phyloP scores from a whole-genome alignment of 2,888 invertebrate species.

The Hirudinaria manillensis region DNA sequence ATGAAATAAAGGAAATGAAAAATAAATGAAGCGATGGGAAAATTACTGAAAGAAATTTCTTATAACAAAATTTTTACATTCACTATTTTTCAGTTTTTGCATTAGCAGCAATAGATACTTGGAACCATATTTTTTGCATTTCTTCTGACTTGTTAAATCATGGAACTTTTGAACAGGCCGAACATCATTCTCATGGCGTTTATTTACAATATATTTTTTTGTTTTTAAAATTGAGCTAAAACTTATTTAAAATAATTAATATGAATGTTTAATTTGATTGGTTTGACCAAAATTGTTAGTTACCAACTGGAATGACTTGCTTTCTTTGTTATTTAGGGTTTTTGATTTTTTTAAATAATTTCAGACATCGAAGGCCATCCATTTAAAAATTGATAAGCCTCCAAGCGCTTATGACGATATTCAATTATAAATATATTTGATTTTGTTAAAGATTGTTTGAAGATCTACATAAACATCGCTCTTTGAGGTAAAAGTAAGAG shows the following conservation, averaged over 20 bases:
- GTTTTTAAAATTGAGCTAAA: background rate
- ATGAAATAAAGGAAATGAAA: constrained; percentile 40
- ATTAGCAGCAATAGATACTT: background rate
- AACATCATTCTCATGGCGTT: background rate
- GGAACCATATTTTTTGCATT: background rate
- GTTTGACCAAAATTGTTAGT: background rate
- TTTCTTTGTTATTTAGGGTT: too few species aligned
- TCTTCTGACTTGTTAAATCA: background rate
- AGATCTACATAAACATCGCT: too few species aligned
- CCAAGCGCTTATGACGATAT: too few species aligned
- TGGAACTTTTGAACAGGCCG: background rate
- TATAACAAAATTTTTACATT: background rate
- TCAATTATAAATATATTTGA: too few species aligned
- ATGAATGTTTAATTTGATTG: background rate
- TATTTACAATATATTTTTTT: background rate
- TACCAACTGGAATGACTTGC: too few species aligned
- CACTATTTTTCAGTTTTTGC: too few species aligned
- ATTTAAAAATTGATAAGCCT: too few species aligned
- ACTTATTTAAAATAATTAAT: background rate
- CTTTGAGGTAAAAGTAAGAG: too few species aligned
- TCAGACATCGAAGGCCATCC: too few species aligned
- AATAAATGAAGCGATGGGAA: background rate
- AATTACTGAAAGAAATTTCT: background rate
- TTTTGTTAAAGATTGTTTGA: too few species aligned
- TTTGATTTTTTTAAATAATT: too few species aligned